Evolutionary conservation across 2,888 invertebrate species (phyloP), one percentile per base, ranked within the genome.

Genomic region (Cephonodes hylas): DNA sequence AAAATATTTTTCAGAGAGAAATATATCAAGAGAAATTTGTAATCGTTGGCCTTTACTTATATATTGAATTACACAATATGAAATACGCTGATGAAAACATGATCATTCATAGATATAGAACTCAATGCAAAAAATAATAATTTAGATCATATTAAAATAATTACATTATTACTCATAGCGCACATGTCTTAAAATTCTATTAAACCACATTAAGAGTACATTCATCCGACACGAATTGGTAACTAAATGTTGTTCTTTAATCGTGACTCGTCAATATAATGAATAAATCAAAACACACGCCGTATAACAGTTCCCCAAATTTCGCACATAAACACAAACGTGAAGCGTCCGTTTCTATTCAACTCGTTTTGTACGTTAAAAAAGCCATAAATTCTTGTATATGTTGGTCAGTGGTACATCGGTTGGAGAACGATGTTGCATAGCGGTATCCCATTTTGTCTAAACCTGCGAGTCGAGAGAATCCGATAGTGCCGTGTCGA

Each of bases 401-500:
- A 53, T 25, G 25, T 67, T 73, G 71, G 73, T 69, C 66, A 71
- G 69, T 62, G 63, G 63, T 67, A 69, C 70, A 66, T n/a, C 3
- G 38, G 67, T 70, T 53, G 70, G 53, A 25, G 25, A 77, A 77
- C 71, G 74, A 72, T 74, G 77, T 67, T 80, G 70, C 68, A 64
- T 80, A 80, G 79, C 80, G 80, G 80, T 80, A 69, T 65, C 72
- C 70, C 68, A 73, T 73, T 72, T 75, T 71, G 48, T 48, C 15
- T 25, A 15, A 48, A 53, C 27, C 10, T 18, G 48, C 27, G 3
- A 31, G 53, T 27, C 31, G 18, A 18, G 15, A 18, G 18, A 15
- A 27, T 53, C 18, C 18, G 45, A 23, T 45, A 20, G 10, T 27
- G 53, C 18, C n/a, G 53, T 53, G 15, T 53, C 31, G 53, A 53